Conservation (phyloP, 2,888 invertebrate genomes). For the Calameuta pallipes region DNA sequence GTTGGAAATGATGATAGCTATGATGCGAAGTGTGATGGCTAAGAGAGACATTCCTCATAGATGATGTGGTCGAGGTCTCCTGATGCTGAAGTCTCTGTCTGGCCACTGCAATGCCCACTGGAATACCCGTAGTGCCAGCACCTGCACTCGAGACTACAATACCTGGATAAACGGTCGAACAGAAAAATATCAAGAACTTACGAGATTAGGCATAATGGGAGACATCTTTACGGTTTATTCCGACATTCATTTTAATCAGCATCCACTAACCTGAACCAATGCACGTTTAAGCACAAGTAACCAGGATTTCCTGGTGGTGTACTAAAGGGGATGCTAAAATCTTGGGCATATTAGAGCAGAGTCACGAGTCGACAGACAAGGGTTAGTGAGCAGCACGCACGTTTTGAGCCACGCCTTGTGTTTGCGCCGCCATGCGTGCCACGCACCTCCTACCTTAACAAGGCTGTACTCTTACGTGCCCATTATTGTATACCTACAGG, state of each 20-base stretch:
- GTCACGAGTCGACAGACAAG: slow-evolving; percentile 14
- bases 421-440: slow-evolving; percentile 63
- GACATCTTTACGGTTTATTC: background rate
- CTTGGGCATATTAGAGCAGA: slow-evolving; percentile 22
- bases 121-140: slow-evolving; percentile 69
- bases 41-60: slow-evolving; percentile 62
- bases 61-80: slow-evolving; percentile 70
- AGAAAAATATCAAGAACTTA: background rate
- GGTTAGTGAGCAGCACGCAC: slow-evolving; percentile 16
- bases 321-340: slow-evolving; percentile 20
- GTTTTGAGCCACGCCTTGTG: slow-evolving; percentile 59
- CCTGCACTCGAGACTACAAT: slow-evolving; percentile 58
- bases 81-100: slow-evolving; percentile 80
- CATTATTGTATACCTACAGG: background rate
- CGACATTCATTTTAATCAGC: background rate
- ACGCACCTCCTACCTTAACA: slow-evolving; percentile 60
- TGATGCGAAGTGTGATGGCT: slow-evolving; percentile 62
- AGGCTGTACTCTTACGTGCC: slow-evolving; percentile 22
- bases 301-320: background rate
- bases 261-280: background rate
- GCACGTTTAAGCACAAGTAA: background rate
- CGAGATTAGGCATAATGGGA: background rate
- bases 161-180: slow-evolving; percentile 40
- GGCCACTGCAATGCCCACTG: slow-evolving; percentile 87
- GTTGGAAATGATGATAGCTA: slow-evolving; percentile 62